Base-by-base conservation (phyloP, 30 jellyfish, hydroid and myxozoan species). In the Rhopilema esculentum region DNA sequence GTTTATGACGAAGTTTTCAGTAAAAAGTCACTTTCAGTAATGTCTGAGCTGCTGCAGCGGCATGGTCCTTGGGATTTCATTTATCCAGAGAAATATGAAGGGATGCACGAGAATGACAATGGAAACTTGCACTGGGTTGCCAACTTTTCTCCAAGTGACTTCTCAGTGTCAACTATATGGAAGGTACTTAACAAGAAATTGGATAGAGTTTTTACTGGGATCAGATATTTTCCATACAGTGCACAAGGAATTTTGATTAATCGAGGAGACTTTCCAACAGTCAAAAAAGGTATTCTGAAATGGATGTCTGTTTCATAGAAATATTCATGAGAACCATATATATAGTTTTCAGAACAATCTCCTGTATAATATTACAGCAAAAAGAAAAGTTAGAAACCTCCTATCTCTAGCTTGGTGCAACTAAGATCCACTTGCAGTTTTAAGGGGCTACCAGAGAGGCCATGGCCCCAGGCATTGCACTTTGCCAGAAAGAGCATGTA, bases 221-320 rank as follows among this genome's bases (percentile, higher is more conserved):
- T 22, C 65, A 49, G 69, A 7, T 90, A 51, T 66, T 62, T 83
- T 30, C 97, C 97, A 20, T 90, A 90, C 73, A 91, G 76, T 18
- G 85, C 87, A 0, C 61, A 71, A 0, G 89, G 91, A 18, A 66
- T 77, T 1, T 29, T 90, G 89, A 72, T 90, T 21, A 77, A 77
- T 57, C 90, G 97, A 71, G 97, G 97, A 23, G 97, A 90, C 77
- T 82, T 76, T 84, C 93, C 97, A 8, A 75, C 84, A 12, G 88
- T 88, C 8, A 88, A 81, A 22, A 83, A 83, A 83, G 97, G 97
- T 90, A 9, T 69, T 16, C 20, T 29, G 52, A 63, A 63, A 2
- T 63, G n/a, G 30, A 63, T 19, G 7, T 19, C 17, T 17, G n/a
- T 40, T 40, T 40, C 12, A 63, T 2, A 2, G 27, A 63, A 1